Evolutionary conservation across 92 coral and sea anemone species (phyloP).

Genomic region (Pocillopora meandrina): DNA sequence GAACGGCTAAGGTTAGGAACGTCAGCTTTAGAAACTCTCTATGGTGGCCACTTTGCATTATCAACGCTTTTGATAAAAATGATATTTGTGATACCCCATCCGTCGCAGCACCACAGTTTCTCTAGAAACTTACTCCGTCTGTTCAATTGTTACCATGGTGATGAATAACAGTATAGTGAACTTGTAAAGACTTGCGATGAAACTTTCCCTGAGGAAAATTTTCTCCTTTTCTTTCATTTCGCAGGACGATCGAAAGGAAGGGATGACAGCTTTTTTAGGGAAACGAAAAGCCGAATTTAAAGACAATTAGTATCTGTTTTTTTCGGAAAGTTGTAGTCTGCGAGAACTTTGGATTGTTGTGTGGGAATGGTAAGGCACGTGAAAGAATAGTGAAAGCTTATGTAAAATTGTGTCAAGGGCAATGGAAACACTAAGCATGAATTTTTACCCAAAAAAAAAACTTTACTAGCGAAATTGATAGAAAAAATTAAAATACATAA

Average conservation of each 20-base stretch:
- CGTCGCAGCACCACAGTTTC: too few species aligned
- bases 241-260: slow-evolving; percentile 96
- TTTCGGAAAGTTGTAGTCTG: background rate
- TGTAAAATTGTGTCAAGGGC: background rate
- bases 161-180: background rate
- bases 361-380: background rate
- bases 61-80: too few species aligned
- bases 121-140: too few species aligned
- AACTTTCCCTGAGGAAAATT: background rate
- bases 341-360: background rate
- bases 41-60: too few species aligned
- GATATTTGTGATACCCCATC: too few species aligned
- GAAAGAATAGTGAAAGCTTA: background rate
- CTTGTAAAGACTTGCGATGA: background rate
- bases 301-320: slow-evolving; percentile 57
- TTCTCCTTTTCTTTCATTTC: background rate
- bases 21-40: too few species aligned
- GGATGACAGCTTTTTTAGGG: slow-evolving; percentile 93
- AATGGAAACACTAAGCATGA: background rate
- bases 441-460: background rate
- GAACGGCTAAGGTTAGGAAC: too few species aligned
- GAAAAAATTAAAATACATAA: too few species aligned
- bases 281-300: slow-evolving; percentile 88
- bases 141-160: too few species aligned
- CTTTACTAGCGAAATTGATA: too few species aligned